Percentiles rank a stretch among this genome's conserved stretches.
phyloP scores from a whole-genome alignment of 2,113 vertebrate species.

The Gobius niger region DNA sequence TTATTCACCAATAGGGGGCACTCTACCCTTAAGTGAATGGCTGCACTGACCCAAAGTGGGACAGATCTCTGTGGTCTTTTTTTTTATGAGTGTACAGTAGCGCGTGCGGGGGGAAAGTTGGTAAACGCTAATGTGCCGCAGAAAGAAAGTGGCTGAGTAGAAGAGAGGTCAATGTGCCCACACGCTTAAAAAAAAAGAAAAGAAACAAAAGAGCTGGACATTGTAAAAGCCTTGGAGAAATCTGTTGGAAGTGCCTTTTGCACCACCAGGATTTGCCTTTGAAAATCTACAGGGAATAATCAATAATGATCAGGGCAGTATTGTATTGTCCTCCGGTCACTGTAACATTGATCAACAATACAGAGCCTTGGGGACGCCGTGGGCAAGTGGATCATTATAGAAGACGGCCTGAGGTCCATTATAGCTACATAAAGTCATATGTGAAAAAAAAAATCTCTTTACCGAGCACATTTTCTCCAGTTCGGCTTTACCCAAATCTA shows the following conservation, averaged over 20 bases:
- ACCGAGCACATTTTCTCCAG: no score
- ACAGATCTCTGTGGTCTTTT: constrained; percentile 24
- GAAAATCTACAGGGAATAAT: not conserved
- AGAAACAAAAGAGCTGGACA: constrained; percentile 8
- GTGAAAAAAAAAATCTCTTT: no score
- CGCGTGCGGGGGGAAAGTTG: no score
- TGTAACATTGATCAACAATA: not conserved
- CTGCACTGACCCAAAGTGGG: constrained; percentile 49
- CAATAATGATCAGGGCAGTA: not conserved
- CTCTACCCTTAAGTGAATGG: constrained; percentile 76
- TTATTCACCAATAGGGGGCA: constrained; percentile 78
- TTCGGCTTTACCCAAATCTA: no score
- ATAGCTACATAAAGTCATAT: no score
- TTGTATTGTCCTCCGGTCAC: not conserved
- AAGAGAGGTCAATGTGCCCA: no score
- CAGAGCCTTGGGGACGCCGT: not conserved
- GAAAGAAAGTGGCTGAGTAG: no score
- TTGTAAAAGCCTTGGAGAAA: not conserved
- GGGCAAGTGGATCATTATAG: not conserved
- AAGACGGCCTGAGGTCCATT: no score
- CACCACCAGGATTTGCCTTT: not conserved
- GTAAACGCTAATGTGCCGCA: no score
- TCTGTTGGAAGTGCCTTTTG: not conserved
- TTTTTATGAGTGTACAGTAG: not conserved
- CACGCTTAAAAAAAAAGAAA: no score